phyloP scores from a whole-genome alignment of 2,888 invertebrate genomes.

The Pseudanteris insignis region DNA sequence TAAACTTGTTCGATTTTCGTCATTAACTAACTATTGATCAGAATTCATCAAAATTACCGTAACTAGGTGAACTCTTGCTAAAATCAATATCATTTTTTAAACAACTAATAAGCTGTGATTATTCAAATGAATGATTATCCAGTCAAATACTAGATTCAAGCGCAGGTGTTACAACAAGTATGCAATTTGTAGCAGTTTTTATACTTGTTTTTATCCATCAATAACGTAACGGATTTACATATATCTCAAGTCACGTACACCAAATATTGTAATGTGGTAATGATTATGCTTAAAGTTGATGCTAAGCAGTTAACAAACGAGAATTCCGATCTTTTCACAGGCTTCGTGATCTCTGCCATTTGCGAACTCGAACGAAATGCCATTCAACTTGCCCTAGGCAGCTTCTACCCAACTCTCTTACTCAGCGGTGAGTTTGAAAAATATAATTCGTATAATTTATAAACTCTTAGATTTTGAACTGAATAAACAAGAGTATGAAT shows the following conservation, averaged over 20 bases:
- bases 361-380: constrained; percentile 93
- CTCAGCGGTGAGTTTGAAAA: constrained; percentile 73
- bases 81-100: constrained; percentile 12
- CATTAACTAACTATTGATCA: constrained; percentile 1
- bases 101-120: constrained; percentile 3
- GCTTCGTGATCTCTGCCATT: constrained; percentile 89
- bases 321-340: constrained; percentile 59
- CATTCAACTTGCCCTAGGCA: constrained; percentile 90
- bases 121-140: constrained; percentile 12
- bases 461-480: too few relatives aligned
- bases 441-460: too few relatives aligned
- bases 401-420: constrained; percentile 92
- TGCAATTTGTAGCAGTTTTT: too few relatives aligned
- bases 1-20: constrained; percentile 9
- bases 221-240: too few relatives aligned
- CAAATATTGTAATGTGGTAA: too few relatives aligned
- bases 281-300: too few relatives aligned
- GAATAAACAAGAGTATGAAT: too few relatives aligned
- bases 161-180: constrained; percentile 9
- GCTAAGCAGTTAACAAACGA: too few relatives aligned
- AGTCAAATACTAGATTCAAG: constrained; percentile 13
- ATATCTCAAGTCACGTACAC: too few relatives aligned
- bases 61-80: constrained; percentile 10
- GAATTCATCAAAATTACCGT: constrained; percentile 8
- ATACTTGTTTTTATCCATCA: too few relatives aligned